Evolutionary conservation across 64 coral and sea anemone genomes (phyloP).

Genomic region (Porites australiensis): DNA sequence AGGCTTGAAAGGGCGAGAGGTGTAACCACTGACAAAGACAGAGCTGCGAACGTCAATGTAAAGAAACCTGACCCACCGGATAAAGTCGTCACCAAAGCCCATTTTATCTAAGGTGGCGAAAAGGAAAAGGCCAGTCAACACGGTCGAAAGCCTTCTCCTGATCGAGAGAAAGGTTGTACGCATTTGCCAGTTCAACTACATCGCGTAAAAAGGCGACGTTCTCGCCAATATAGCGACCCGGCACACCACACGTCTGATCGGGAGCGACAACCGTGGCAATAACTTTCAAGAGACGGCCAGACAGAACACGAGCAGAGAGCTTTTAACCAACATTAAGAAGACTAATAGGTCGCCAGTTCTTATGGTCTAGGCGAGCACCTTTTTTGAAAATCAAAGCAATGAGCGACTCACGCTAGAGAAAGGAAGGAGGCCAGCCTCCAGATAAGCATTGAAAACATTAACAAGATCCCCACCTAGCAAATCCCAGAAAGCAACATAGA

Average conservation of each 20-base stretch:
- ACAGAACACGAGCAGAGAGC: not conserved
- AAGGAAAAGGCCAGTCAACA: too few relatives aligned
- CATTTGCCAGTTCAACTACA: not conserved
- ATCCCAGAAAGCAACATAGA: too few relatives aligned
- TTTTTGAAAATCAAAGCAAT: not conserved
- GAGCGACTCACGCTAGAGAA: not conserved
- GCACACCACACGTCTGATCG: not conserved
- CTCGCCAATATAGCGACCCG: not conserved
- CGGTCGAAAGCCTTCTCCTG: too few relatives aligned
- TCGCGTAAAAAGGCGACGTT: not conserved
- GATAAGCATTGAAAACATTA: too few relatives aligned
- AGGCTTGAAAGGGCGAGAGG: too few relatives aligned
- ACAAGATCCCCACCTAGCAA: too few relatives aligned
- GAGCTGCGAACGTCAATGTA: too few relatives aligned
- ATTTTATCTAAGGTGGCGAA: too few relatives aligned
- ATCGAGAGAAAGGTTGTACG: not conserved
- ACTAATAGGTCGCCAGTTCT: not conserved
- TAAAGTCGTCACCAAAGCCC: too few relatives aligned
- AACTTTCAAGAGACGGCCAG: not conserved
- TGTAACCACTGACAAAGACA: too few relatives aligned
- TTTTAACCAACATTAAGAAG: not conserved
- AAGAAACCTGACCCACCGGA: too few relatives aligned
- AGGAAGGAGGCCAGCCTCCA: too few relatives aligned
- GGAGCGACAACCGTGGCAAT: not conserved
- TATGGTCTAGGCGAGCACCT: not conserved